A percentile compares a stretch with the other conserved stretches of the same genome.
Conservation (phyloP, 2,888 invertebrate species). For the Pseudeuparius sepicola region DNA sequence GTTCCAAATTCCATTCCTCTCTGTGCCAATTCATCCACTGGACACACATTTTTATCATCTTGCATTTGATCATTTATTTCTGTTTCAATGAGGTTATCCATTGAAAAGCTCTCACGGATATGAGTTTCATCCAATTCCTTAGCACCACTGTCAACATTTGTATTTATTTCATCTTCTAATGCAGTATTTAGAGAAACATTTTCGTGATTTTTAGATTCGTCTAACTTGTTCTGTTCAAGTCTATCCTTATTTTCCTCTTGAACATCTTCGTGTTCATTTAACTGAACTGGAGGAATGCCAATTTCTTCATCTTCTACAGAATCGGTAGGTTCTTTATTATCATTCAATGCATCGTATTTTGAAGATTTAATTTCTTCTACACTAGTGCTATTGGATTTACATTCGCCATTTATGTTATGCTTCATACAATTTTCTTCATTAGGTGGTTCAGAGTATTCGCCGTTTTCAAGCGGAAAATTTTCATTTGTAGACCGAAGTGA, state of each 20-base stretch:
- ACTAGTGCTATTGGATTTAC: not conserved
- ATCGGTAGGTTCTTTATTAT: not conserved
- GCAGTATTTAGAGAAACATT: not conserved
- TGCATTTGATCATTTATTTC: conserved; percentile 17
- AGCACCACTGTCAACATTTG: too few species aligned
- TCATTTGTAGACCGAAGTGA: conserved; percentile 12
- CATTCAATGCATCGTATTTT: too few species aligned
- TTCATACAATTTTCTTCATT: not conserved
- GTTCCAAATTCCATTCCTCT: not conserved
- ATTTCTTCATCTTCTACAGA: not conserved
- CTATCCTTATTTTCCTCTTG: conserved; percentile 3
- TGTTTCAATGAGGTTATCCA: not conserved
- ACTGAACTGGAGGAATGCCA: too few species aligned
- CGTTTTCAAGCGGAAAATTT: conserved; percentile 13
- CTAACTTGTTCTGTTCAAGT: not conserved
- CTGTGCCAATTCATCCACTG: too few species aligned
- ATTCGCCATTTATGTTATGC: not conserved
- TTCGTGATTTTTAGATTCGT: conserved; percentile 1
- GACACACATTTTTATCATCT: too few species aligned
- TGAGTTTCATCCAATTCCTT: not conserved
- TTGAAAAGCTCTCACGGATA: conserved; percentile 1
- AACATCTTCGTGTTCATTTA: too few species aligned
- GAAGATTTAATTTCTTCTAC: too few species aligned
- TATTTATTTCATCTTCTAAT: too few species aligned
- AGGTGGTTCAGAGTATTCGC: not conserved